phyloP scores from a whole-genome alignment of 37 sponge, comb jelly and placozoan species.

The Ephydatia muelleri region DNA sequence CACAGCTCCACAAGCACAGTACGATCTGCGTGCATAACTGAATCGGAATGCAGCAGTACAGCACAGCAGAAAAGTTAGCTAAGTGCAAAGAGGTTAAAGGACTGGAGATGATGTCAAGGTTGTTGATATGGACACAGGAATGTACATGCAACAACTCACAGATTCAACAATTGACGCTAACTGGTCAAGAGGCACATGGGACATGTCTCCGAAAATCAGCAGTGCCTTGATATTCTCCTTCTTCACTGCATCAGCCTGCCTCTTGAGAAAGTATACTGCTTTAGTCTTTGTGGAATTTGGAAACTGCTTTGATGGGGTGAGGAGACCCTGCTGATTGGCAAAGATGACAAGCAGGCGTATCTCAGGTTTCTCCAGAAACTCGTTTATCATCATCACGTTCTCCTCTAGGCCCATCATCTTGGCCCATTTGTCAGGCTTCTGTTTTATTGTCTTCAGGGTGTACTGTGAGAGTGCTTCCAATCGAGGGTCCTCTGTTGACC shows the following conservation, averaged over 20 bases:
- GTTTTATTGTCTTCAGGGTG: no score
- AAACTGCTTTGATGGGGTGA: no score
- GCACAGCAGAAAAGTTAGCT: no score
- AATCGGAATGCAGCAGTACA: no score
- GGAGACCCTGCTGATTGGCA: constrained; percentile 71
- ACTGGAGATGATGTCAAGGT: no score
- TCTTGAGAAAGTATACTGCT: constrained; percentile 92
- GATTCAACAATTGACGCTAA: constrained; percentile 87
- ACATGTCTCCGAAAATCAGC: constrained; percentile 90
- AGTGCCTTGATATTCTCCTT: constrained; percentile 49
- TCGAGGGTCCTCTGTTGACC: no score
- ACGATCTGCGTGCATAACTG: no score
- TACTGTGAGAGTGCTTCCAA: no score
- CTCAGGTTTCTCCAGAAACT: constrained; percentile 88
- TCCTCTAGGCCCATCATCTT: constrained; percentile 92
- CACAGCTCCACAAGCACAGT: no score
- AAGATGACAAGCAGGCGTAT: constrained; percentile 62
- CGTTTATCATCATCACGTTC: constrained; percentile 45
- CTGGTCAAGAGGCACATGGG: constrained; percentile 93
- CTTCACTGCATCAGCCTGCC: constrained; percentile 57
- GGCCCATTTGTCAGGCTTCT: no score
- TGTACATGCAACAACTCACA: constrained; percentile 34
- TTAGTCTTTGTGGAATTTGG: constrained; percentile 89
- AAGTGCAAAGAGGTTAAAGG: no score
- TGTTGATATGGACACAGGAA: neutral